Conservation (phyloP, 2,113 vertebrate genomes). For the Plotosus lineatus region DNA sequence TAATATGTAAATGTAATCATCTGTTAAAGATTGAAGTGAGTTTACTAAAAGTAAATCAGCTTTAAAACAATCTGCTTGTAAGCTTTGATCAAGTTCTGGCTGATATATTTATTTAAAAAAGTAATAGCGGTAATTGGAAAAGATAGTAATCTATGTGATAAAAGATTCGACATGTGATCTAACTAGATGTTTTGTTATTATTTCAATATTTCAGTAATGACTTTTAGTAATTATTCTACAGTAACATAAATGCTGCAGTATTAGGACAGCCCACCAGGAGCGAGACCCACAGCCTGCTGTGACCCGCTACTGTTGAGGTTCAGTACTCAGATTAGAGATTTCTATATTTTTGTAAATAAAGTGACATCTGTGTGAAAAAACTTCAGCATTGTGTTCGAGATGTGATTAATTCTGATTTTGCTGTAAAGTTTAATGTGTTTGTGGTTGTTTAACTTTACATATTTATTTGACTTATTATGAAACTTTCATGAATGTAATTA, state of each 20-base stretch:
- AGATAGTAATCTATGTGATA: not conserved
- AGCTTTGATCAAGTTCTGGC: no score
- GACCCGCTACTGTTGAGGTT: conserved; percentile 51
- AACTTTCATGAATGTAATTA: conserved; percentile 2
- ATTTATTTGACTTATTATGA: conserved; percentile 1
- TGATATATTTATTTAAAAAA: not conserved
- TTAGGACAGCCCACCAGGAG: not conserved
- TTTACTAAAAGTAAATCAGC: not conserved
- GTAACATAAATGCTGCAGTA: not conserved
- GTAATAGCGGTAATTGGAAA: not conserved
- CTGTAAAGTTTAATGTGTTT: not conserved
- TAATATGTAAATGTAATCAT: not conserved
- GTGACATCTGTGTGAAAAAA: conserved; percentile 49
- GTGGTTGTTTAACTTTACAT: not conserved
- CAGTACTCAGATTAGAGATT: conserved; percentile 67
- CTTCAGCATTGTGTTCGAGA: not conserved
- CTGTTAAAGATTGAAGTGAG: not conserved
- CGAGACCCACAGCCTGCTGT: not conserved
- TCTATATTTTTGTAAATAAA: conserved; percentile 78
- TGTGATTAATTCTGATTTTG: not conserved
- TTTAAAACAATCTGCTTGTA: no score
- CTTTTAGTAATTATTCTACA: not conserved
- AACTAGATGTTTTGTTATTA: not conserved
- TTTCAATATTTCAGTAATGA: not conserved
- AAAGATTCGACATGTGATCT: not conserved